phyloP scores from a whole-genome alignment of 2,888 invertebrate species.

The Platerodrilus igneus region DNA sequence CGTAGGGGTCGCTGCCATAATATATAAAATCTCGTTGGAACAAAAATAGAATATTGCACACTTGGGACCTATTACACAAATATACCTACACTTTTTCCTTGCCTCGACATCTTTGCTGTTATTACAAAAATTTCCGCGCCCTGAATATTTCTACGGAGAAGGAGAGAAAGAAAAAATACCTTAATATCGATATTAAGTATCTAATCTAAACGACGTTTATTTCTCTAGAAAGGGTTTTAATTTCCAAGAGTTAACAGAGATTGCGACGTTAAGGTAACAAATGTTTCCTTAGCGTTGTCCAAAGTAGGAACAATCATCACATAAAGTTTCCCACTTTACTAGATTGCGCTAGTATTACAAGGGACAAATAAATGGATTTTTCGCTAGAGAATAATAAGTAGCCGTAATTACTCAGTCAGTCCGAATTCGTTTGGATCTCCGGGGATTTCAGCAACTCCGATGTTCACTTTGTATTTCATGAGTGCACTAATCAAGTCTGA shows the following conservation, averaged over 20 bases:
- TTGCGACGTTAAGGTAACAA: no score
- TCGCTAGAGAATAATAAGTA: constrained; percentile 31
- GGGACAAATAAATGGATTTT: constrained; percentile 29
- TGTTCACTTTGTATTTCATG: constrained; percentile 20
- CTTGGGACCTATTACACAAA: constrained; percentile 41
- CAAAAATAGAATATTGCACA: constrained; percentile 43
- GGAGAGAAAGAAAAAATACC: constrained; percentile 5
- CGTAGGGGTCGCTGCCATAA: constrained; percentile 28
- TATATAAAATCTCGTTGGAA: constrained; percentile 39
- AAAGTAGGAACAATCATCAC: constrained; percentile 11
- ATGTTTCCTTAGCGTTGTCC: no score
- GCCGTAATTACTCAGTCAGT: constrained; percentile 28
- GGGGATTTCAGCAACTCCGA: constrained; percentile 16
- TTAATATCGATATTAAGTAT: neutral
- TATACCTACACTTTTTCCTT: constrained; percentile 36
- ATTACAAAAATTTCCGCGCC: constrained; percentile 23
- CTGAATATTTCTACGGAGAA: constrained; percentile 12
- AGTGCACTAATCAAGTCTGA: constrained; percentile 13
- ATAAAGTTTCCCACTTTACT: constrained; percentile 25
- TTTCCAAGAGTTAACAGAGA: no score
- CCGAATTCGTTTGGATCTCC: constrained; percentile 16
- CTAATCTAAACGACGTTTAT: no score
- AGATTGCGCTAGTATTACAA: constrained; percentile 21
- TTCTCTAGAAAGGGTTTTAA: no score
- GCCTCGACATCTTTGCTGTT: constrained; percentile 16